Evolutionary conservation across 2,888 invertebrate genomes (phyloP).

Genomic region (Amblyjoppa fuscipennis): DNA sequence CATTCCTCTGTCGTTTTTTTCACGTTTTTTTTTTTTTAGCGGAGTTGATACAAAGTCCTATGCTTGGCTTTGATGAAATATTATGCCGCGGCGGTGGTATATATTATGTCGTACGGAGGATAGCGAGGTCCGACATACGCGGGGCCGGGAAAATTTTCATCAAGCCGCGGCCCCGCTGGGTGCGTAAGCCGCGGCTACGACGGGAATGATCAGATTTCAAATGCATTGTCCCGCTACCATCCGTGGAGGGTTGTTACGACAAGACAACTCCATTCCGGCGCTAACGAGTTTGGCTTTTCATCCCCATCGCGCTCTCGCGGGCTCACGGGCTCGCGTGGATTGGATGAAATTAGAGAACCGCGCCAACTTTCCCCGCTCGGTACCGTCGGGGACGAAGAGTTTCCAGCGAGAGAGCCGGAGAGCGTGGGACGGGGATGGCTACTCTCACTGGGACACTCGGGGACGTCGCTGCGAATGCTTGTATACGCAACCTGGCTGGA

Average conservation of each 20-base stretch:
- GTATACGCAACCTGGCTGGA: conserved; percentile 45
- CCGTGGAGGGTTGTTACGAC: conserved; percentile 58
- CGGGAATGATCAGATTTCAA: conserved; percentile 63
- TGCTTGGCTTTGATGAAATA: conserved; percentile 15
- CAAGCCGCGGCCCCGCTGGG: background rate
- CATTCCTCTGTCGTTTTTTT: background rate
- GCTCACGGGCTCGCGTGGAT: conserved; percentile 49
- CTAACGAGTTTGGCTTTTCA: conserved; percentile 70
- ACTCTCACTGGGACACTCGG: conserved; percentile 56
- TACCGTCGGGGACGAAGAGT: conserved; percentile 63
- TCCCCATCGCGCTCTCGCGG: conserved; percentile 44
- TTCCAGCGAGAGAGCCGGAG: conserved; percentile 42
- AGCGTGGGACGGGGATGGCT: background rate
- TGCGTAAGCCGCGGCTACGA: background rate
- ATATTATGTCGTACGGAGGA: background rate
- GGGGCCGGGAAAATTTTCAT: conserved; percentile 5
- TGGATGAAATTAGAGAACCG: conserved; percentile 69
- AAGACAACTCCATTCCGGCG: conserved; percentile 66
- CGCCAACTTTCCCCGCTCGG: conserved; percentile 61
- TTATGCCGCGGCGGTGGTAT: conserved; percentile 1
- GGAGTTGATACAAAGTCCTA: background rate
- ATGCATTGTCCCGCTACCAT: conserved; percentile 57
- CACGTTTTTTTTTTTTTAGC: background rate
- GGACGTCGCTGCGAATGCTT: conserved; percentile 51
- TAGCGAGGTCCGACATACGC: background rate